phyloP scores from a whole-genome alignment of 2,888 invertebrate species.

The Criorhina ranunculi region DNA sequence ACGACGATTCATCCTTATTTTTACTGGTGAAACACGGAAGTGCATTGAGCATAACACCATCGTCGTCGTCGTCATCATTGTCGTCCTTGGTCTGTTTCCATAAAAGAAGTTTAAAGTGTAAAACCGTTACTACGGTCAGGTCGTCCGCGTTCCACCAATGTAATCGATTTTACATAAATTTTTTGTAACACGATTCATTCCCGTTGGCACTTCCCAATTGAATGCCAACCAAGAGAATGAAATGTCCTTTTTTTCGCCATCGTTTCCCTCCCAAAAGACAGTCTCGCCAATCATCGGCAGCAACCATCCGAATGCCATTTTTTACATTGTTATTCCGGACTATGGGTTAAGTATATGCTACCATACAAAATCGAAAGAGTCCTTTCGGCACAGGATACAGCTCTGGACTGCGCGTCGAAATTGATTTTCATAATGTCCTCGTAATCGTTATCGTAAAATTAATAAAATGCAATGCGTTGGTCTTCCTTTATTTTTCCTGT shows the following conservation, averaged over 20 bases:
- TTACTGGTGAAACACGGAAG: constrained; percentile 35
- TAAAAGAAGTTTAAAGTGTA: constrained; percentile 55
- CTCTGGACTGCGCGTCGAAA: constrained; percentile 47
- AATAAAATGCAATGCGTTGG: constrained; percentile 70
- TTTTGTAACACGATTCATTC: constrained; percentile 65
- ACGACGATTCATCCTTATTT: constrained; percentile 19
- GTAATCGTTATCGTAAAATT: constrained; percentile 75
- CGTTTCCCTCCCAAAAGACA: constrained; percentile 1
- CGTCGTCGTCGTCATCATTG: constrained; percentile 22
- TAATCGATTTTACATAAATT: constrained; percentile 73
- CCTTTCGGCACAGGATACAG: constrained; percentile 26
- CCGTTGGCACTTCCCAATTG: constrained; percentile 46
- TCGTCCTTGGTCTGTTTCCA: constrained; percentile 1
- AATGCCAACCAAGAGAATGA: constrained; percentile 1
- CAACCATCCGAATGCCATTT: constrained; percentile 60
- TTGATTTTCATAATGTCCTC: constrained; percentile 75
- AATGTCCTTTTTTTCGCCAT: not conserved
- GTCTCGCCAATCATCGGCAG: constrained; percentile 56
- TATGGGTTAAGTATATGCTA: constrained; percentile 51
- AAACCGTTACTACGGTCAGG: constrained; percentile 55
- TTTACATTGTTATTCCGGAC: constrained; percentile 73
- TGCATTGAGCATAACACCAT: constrained; percentile 54
- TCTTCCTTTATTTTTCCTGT: constrained; percentile 31
- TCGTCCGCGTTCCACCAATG: constrained; percentile 24
- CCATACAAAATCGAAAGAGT: constrained; percentile 50